Conservation (phyloP, 2,888 invertebrate species). For the Microchrysa polita region DNA sequence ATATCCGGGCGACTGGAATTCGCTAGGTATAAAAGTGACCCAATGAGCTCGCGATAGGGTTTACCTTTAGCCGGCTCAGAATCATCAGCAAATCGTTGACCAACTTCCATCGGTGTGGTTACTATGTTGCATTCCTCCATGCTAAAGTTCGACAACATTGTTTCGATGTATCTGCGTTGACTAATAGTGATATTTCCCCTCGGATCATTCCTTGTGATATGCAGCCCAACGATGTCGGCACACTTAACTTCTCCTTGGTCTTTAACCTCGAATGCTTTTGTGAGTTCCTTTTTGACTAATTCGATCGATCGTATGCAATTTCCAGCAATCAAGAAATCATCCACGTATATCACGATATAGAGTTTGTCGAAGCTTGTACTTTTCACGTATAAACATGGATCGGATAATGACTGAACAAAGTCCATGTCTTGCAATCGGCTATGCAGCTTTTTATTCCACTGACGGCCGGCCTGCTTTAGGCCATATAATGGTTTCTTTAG, state of each 20-base stretch:
- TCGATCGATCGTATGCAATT: too few species aligned
- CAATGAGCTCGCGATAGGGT: neutral
- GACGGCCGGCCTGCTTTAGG: conserved; percentile 37
- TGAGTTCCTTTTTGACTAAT: conserved; percentile 23
- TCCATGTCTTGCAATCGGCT: conserved; percentile 27
- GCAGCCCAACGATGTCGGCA: too few species aligned
- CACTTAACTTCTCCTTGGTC: neutral
- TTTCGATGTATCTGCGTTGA: neutral
- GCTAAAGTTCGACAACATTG: neutral
- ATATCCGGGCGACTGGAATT: too few species aligned
- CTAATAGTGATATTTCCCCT: neutral
- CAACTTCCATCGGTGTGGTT: neutral
- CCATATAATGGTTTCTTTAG: neutral
- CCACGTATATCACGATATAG: conserved; percentile 46
- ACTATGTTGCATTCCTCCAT: neutral
- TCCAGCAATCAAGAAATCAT: conserved; percentile 43
- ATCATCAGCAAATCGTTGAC: neutral
- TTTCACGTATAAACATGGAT: conserved; percentile 46
- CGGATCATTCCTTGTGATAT: neutral
- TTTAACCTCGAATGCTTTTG: neutral
- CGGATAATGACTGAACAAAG: conserved; percentile 18
- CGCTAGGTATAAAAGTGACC: too few species aligned
- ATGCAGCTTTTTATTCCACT: conserved; percentile 48
- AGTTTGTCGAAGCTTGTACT: conserved; percentile 12
- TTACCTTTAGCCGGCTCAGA: neutral